Evolutionary conservation across 2,797 vertebrate genomes (phyloP).

Genomic region (Parambassis ranga): DNA sequence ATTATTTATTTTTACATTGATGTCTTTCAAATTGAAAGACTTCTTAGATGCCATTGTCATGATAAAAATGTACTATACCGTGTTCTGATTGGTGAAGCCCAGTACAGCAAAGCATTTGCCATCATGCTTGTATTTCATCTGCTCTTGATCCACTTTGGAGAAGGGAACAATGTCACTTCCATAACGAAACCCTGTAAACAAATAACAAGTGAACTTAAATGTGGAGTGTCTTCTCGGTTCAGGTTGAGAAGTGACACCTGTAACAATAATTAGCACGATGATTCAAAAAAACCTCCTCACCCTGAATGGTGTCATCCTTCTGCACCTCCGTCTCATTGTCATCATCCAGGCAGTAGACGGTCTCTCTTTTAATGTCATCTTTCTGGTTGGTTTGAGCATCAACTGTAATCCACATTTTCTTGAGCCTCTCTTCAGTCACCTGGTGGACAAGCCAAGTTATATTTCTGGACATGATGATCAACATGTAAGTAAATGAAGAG

Average conservation of each 20-base stretch:
- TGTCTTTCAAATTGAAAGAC: too few species aligned
- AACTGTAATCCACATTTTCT: slow-evolving; percentile 87
- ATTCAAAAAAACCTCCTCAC: slow-evolving; percentile 58
- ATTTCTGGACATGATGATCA: neutral
- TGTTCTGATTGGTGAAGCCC: slow-evolving; percentile 87
- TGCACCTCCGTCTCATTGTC: slow-evolving; percentile 94
- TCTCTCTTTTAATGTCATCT: slow-evolving; percentile 89
- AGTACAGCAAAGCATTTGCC: slow-evolving; percentile 93
- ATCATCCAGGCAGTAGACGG: slow-evolving; percentile 91
- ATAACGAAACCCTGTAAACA: slow-evolving; percentile 88
- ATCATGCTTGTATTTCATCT: slow-evolving; percentile 95
- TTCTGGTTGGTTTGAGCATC: slow-evolving; percentile 86
- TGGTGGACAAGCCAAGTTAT: slow-evolving; percentile 50
- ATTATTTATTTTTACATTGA: too few species aligned
- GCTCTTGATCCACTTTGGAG: slow-evolving; percentile 96
- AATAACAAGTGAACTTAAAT: neutral
- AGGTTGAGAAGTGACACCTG: neutral
- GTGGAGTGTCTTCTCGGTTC: too few species aligned
- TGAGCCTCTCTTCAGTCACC: slow-evolving; percentile 88
- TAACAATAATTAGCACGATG: neutral
- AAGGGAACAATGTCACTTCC: slow-evolving; percentile 97
- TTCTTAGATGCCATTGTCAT: neutral
- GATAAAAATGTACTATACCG: slow-evolving; percentile 70
- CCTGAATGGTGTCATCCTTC: slow-evolving; percentile 92
- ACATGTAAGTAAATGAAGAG: neutral